Evolutionary conservation across 2,888 invertebrate genomes (phyloP), one percentile per base, ranked within the genome.

Genomic region (Eumacrocentrus americanus): DNA sequence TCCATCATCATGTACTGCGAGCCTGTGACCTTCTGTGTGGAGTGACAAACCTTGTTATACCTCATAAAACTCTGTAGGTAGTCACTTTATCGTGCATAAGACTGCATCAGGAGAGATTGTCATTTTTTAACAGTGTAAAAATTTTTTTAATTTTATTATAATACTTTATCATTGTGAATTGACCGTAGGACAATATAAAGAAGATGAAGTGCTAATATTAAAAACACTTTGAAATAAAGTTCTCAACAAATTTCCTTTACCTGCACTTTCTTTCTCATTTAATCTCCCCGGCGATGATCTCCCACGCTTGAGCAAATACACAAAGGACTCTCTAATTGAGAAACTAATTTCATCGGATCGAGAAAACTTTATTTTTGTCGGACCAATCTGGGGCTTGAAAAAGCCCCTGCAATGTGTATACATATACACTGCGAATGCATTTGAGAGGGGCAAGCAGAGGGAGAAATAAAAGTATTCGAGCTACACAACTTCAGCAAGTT

Each of bases 281-380:
- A 18, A 18, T 18, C 20, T 20, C 20, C 20, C 42, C n/a, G 42
- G 9, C 42, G 20, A 11, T 11, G 42, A 42, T n/a, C 55, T 37
- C 44, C 12, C 20, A 57, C 20, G 11, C 7, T 18, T 18, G 11
- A 42, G 14, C 42, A 58, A 23, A 29, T 42, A n/a, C 50, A 25
- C 25, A 34, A 22, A 34, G 40, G 29, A 50, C n/a, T 22, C 40
- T 50, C 57, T 55, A 64, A 64, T 58, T 64, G 61, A 47, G 16
- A 61, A 61, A 57, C 59, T 64, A 64, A 61, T 64, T 64, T 50
- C 56, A 59, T 64, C 48, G 54, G 61, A 53, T 61, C 56, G 63
- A 5, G 38, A 53, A 47, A 50, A 55, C 50, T 55, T 55, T 40
- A 44, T 50, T 58, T 48, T 61, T 53, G 53, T 63, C 54, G 52